Evolutionary conservation across 2,888 invertebrate species (phyloP).

Genomic region (Chesias legatella): DNA sequence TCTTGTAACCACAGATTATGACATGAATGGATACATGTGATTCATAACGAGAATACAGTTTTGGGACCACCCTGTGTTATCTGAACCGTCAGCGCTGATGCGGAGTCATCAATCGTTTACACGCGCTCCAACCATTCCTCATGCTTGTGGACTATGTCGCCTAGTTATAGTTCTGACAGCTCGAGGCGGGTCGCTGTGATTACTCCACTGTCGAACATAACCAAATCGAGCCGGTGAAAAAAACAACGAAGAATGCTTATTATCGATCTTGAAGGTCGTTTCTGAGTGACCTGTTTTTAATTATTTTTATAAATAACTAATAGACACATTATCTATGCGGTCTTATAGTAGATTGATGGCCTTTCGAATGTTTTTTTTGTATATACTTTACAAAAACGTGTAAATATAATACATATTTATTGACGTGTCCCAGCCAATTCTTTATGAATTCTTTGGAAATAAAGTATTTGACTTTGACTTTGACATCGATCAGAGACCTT

Average conservation of each 20-base stretch:
- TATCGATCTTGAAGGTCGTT: too few relatives aligned
- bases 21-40: conserved; percentile 39
- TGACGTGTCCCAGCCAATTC: too few relatives aligned
- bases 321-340: too few relatives aligned
- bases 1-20: conserved; percentile 8
- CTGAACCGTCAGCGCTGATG: conserved; percentile 39
- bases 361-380: too few relatives aligned
- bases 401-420: too few relatives aligned
- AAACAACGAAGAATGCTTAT: neutral
- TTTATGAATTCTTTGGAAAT: too few relatives aligned
- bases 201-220: conserved; percentile 23
- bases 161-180: conserved; percentile 30
- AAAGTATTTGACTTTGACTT: too few relatives aligned
- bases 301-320: too few relatives aligned
- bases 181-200: conserved; percentile 33
- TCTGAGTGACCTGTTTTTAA: too few relatives aligned
- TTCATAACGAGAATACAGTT: conserved; percentile 43
- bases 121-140: conserved; percentile 43
- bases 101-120: conserved; percentile 57
- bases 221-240: conserved; percentile 2
- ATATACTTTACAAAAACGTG: too few relatives aligned
- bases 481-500: too few relatives aligned
- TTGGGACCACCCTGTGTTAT: conserved; percentile 56
- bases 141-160: conserved; percentile 28
- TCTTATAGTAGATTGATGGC: too few relatives aligned